Evolutionary conservation across 1,140 invertebrate species (phyloP).

Genomic region (Bicyclus anynana): DNA sequence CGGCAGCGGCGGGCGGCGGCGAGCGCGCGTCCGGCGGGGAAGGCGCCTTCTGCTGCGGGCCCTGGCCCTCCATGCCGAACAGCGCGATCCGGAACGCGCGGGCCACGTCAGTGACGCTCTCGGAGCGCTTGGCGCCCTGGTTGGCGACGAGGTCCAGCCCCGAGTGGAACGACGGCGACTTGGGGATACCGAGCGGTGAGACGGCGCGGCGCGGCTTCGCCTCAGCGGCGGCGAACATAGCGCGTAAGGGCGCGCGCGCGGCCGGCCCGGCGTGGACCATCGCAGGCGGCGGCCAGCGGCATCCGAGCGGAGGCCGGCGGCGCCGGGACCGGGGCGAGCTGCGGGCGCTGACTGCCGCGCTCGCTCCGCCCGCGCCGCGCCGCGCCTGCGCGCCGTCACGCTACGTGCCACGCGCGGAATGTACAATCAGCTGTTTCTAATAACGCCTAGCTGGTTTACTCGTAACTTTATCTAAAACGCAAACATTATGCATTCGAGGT

Average conservation of each 20-base stretch:
- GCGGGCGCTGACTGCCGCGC: constrained; percentile 60
- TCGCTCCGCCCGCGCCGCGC: constrained; percentile 19
- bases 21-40: constrained; percentile 61
- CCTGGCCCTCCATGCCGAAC: constrained; percentile 65
- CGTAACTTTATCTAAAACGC: too few relatives aligned
- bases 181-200: constrained; percentile 84
- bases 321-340: constrained; percentile 62
- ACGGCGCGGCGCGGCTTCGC: constrained; percentile 75
- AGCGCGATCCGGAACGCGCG: constrained; percentile 71
- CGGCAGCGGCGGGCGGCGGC: constrained; percentile 42
- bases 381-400: constrained; percentile 20
- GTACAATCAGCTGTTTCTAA: neutral
- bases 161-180: constrained; percentile 90
- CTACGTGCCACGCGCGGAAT: neutral
- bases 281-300: constrained; percentile 72
- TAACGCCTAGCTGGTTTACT: neutral
- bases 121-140: constrained; percentile 71
- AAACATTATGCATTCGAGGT: too few relatives aligned
- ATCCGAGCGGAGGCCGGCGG: constrained; percentile 63
- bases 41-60: constrained; percentile 52
- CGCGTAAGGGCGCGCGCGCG: constrained; percentile 70
- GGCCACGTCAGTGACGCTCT: constrained; percentile 71
- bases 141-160: constrained; percentile 86
- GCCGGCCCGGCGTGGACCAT: constrained; percentile 74
- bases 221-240: constrained; percentile 74